Evolutionary conservation across 2,888 invertebrate genomes (phyloP).

Genomic region (Lasioglossum lativentre): DNA sequence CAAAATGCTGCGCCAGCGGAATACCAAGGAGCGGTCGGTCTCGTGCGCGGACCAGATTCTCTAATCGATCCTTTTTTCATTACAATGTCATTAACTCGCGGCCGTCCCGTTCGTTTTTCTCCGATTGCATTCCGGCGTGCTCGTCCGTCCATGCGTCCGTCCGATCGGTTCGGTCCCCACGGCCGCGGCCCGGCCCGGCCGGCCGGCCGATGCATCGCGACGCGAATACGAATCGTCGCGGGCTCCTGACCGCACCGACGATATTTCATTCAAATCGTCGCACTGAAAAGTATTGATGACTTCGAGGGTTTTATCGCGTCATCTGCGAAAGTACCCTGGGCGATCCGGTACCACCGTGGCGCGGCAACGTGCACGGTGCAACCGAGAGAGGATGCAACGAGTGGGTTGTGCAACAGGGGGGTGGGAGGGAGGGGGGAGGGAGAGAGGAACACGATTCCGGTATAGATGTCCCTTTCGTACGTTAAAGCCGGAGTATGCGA

Average conservation of each 20-base stretch:
- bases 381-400: not conserved
- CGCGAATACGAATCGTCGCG: constrained; percentile 63
- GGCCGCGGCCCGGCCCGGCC: too few relatives aligned
- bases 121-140: constrained; percentile 48
- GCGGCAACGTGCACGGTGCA: constrained; percentile 7
- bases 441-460: constrained; percentile 13
- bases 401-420: not conserved
- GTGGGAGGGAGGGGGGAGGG: not conserved
- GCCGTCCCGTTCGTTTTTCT: constrained; percentile 54
- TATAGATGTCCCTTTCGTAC: constrained; percentile 33
- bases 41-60: constrained; percentile 19
- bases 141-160: constrained; percentile 14
- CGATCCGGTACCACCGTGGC: constrained; percentile 56
- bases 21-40: constrained; percentile 34
- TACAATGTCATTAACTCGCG: constrained; percentile 64
- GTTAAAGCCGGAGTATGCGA: constrained; percentile 30
- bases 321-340: constrained; percentile 66
- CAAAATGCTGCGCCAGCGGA: constrained; percentile 49
- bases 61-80: constrained; percentile 69
- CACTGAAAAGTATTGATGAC: constrained; percentile 77
- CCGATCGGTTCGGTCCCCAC: constrained; percentile 9
- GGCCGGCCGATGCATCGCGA: constrained; percentile 43
- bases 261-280: constrained; percentile 76
- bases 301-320: constrained; percentile 72
- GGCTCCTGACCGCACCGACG: constrained; percentile 45